Conservation (phyloP, 2,888 invertebrate species). For the Cataglyphis livida region DNA sequence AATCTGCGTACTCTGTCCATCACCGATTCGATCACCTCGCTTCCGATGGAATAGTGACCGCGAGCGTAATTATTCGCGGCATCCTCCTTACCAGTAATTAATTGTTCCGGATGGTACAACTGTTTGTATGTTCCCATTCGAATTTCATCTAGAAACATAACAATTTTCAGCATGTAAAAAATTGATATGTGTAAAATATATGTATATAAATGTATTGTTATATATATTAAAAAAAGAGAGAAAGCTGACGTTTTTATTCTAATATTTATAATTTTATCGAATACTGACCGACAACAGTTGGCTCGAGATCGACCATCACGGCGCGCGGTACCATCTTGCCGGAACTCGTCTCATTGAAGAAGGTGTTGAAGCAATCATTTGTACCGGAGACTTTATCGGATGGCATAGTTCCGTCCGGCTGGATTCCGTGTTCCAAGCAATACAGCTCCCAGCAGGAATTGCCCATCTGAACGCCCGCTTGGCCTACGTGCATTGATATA, state of each 20-base stretch:
- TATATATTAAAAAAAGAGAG: not conserved
- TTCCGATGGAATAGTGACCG: slow-evolving; percentile 97
- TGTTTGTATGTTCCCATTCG: slow-evolving; percentile 93
- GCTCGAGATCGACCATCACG: slow-evolving; percentile 95
- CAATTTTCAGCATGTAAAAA: not conserved
- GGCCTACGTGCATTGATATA: slow-evolving; percentile 94
- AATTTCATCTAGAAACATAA: slow-evolving; percentile 89
- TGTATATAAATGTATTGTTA: not conserved
- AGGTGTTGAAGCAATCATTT: slow-evolving; percentile 89
- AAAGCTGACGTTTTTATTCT: not conserved
- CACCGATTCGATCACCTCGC: slow-evolving; percentile 94
- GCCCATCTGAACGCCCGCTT: slow-evolving; percentile 95
- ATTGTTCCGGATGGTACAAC: slow-evolving; percentile 96
- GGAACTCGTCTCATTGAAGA: slow-evolving; percentile 93
- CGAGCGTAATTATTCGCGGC: slow-evolving; percentile 97
- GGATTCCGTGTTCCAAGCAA: slow-evolving; percentile 93
- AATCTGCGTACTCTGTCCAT: slow-evolving; percentile 93
- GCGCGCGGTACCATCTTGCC: slow-evolving; percentile 96
- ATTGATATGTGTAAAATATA: not conserved
- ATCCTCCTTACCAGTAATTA: slow-evolving; percentile 97
- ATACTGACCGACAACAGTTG: slow-evolving; percentile 92
- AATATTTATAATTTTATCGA: slow-evolving; percentile 9
- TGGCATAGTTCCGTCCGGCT: slow-evolving; percentile 91
- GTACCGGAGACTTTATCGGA: slow-evolving; percentile 86
- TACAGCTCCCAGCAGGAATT: slow-evolving; percentile 95